Conservation (phyloP, 2,888 invertebrate species). For the Apamea monoglypha region DNA sequence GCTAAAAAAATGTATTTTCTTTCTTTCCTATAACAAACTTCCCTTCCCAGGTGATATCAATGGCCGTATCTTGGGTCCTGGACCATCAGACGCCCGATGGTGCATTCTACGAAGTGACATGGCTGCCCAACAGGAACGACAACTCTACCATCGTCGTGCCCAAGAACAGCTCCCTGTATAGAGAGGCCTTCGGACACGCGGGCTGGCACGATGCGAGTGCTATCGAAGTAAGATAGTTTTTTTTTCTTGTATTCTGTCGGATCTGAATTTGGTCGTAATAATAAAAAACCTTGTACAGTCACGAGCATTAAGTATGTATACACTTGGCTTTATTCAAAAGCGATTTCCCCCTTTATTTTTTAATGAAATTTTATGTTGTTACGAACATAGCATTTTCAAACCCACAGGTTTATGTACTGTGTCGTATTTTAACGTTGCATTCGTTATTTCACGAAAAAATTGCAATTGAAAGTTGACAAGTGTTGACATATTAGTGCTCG, state of each 20-base stretch:
- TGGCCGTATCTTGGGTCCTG: constrained; percentile 96
- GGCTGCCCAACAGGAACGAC: constrained; percentile 97
- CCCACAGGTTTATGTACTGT: too few relatives aligned
- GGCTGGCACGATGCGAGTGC: constrained; percentile 70
- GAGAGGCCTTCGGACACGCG: constrained; percentile 91
- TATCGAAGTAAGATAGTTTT: constrained; percentile 65
- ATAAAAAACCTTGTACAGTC: background rate
- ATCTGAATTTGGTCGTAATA: background rate
- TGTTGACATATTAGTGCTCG: too few relatives aligned
- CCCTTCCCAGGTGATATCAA: constrained; percentile 92
- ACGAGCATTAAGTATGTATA: too few relatives aligned
- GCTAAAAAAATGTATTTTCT: too few relatives aligned
- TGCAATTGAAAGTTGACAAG: too few relatives aligned
- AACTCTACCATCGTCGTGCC: constrained; percentile 92
- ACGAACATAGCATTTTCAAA: too few relatives aligned
- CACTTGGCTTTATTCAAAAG: too few relatives aligned
- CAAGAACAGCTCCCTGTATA: constrained; percentile 85
- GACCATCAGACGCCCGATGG: constrained; percentile 96
- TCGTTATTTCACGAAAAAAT: too few relatives aligned
- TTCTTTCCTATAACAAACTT: constrained; percentile 2
- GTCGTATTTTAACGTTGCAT: too few relatives aligned
- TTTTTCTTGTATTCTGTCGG: background rate
- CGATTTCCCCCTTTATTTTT: too few relatives aligned
- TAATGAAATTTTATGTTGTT: too few relatives aligned
- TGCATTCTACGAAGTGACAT: constrained; percentile 96